A percentile compares a stretch with the other conserved stretches of the same genome.
Evolutionary conservation across 2,888 invertebrate genomes (phyloP).

Genomic region (Blera fallax): DNA sequence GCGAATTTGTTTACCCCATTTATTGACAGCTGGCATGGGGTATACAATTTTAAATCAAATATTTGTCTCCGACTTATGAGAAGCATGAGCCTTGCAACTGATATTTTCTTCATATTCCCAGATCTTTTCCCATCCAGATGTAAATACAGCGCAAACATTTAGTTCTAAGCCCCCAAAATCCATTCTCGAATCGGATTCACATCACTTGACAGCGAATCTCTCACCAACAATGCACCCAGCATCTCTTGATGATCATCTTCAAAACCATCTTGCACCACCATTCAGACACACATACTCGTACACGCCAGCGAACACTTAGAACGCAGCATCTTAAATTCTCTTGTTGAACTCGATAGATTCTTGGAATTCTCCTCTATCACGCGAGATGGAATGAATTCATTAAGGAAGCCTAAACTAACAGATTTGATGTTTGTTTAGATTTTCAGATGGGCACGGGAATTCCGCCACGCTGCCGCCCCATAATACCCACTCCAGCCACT

Average conservation of each 20-base stretch:
- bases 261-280: slow-evolving; percentile 46
- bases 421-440: slow-evolving; percentile 67
- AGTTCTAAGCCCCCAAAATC: slow-evolving; percentile 3
- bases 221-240: not conserved
- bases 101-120: no score
- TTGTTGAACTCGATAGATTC: slow-evolving; percentile 63
- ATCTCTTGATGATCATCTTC: slow-evolving; percentile 8
- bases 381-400: slow-evolving; percentile 61
- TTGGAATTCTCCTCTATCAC: slow-evolving; percentile 43
- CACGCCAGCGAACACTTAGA: slow-evolving; percentile 26
- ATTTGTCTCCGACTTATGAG: no score
- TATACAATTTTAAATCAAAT: no score
- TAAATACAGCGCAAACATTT: not conserved
- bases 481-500: slow-evolving; percentile 41
- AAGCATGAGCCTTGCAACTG: no score
- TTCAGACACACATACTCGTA: not conserved
- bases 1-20: no score
- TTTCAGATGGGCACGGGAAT: slow-evolving; percentile 67
- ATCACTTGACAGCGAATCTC: slow-evolving; percentile 19
- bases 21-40: no score
- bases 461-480: slow-evolving; percentile 47
- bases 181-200: slow-evolving; percentile 10
- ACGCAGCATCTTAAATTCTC: slow-evolving; percentile 27
- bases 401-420: slow-evolving; percentile 66
- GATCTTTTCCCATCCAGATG: no score